Evolutionary conservation across 2,797 vertebrate species (phyloP).

Genomic region (Characodon lateralis): DNA sequence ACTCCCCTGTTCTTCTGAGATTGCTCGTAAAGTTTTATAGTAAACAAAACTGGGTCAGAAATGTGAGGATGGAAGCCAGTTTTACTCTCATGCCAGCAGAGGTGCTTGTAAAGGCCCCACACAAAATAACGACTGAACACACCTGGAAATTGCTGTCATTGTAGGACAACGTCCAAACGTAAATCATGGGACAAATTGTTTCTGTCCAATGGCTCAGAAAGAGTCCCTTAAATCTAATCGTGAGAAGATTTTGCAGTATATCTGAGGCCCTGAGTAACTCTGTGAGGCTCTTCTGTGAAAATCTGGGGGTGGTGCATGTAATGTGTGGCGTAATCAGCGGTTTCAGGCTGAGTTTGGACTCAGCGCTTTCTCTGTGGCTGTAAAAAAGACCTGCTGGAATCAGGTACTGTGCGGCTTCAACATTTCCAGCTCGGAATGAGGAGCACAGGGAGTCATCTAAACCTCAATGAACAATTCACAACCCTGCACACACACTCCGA

Average conservation of each 20-base stretch:
- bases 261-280: slow-evolving; percentile 18
- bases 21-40: slow-evolving; percentile 75
- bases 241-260: slow-evolving; percentile 32
- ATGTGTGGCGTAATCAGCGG: slow-evolving; percentile 57
- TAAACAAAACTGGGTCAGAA: slow-evolving; percentile 76
- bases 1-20: slow-evolving; percentile 56
- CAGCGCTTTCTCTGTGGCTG: slow-evolving; percentile 64
- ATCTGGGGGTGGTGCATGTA: slow-evolving; percentile 50
- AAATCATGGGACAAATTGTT: slow-evolving; percentile 50
- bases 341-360: slow-evolving; percentile 63
- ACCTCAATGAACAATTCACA: slow-evolving; percentile 64
- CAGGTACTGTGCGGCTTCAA: slow-evolving; percentile 65
- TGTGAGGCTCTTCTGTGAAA: slow-evolving; percentile 40
- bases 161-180: slow-evolving; percentile 42
- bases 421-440: slow-evolving; percentile 66
- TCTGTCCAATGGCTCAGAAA: slow-evolving; percentile 9
- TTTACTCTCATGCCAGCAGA: slow-evolving; percentile 50
- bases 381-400: slow-evolving; percentile 70
- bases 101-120: slow-evolving; percentile 44
- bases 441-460: slow-evolving; percentile 69
- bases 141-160: slow-evolving; percentile 57
- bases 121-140: slow-evolving; percentile 44
- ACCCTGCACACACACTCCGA: slow-evolving; percentile 21
- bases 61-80: slow-evolving; percentile 58
- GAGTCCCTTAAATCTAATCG: slow-evolving; percentile 33